Evolutionary conservation across 92 coral and sea anemone species (phyloP).

Genomic region (Parazoanthus darwini): DNA sequence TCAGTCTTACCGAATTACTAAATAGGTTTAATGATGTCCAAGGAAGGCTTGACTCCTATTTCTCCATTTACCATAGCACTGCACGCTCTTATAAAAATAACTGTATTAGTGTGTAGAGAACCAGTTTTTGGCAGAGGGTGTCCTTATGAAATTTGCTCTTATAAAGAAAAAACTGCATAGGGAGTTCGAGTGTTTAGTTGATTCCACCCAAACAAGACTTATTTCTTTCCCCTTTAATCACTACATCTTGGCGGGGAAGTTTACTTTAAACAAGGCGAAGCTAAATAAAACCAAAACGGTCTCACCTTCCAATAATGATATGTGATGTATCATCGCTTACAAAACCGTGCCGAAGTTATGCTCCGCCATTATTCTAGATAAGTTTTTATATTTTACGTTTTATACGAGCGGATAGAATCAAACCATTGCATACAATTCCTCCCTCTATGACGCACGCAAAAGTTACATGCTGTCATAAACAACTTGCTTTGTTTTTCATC

Average conservation of each 20-base stretch:
- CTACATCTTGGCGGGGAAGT: neutral
- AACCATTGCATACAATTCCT: neutral
- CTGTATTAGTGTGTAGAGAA: too few relatives aligned
- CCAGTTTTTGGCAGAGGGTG: too few relatives aligned
- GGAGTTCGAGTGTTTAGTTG: neutral
- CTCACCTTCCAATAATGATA: constrained; percentile 17
- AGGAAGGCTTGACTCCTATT: neutral
- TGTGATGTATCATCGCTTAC: neutral
- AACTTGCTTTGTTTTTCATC: constrained; percentile 3
- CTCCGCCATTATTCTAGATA: neutral
- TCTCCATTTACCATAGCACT: neutral
- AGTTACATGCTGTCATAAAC: constrained; percentile 18
- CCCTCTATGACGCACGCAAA: neutral
- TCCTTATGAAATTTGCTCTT: too few relatives aligned
- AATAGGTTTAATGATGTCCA: neutral
- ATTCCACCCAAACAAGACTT: neutral
- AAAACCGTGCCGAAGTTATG: constrained; percentile 9
- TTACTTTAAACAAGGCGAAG: constrained; percentile 11
- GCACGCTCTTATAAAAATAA: too few relatives aligned
- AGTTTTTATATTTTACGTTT: neutral
- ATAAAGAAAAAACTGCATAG: too few relatives aligned
- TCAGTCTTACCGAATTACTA: neutral
- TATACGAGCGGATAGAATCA: neutral
- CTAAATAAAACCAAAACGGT: neutral
- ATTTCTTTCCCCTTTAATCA: neutral